Base-by-base conservation (phyloP, 2,888 invertebrate species). In the Dendrolimus houi region DNA sequence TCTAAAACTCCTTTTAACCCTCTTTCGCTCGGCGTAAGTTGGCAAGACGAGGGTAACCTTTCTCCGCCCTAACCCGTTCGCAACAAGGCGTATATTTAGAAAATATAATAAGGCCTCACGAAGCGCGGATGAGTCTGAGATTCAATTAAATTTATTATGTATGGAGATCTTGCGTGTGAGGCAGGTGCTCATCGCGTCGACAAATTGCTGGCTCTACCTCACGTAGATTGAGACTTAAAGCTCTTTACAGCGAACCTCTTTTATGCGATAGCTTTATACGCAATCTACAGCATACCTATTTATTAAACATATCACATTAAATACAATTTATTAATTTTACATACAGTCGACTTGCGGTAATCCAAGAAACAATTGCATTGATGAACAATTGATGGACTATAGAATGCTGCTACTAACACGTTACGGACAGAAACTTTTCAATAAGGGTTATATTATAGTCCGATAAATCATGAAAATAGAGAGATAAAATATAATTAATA, bases 1-100 rank as follows among this genome's bases (percentile, higher is more conserved):
- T 90, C 91, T 87, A 84, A 88, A 91, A 90, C 89, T 91, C 91
- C 91, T 89, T 88, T 89, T 90, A 91, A 88, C 91, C 91, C 91
- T 88, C 88, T 88, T 88, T 85, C 81, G 79, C 67, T 73, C 68
- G 72, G 74, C 78, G 79, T 77, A 75, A 85, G 81, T 82, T 78
- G 77, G 81, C 87, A 92, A 92, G 92, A 92, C 82, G 91, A 86
- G 90, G 87, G 88, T 80, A 80, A 76, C 80, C 78, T 63, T 62
- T 56, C 68, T 67, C 62, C 66, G 63, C 69, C 68, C 67, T 83
- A 85, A 83, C 85, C 81, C 85, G 79, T 82, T 83, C 81, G 75
- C 73, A 71, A 77, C 77, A 79, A 75, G 82, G 78, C 70, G 77
- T 81, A 87, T 87, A 87, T 89, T 88, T 85, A 77, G 83, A 83